Evolutionary conservation across 2,888 invertebrate genomes (phyloP).

Genomic region (Silvanus unidentatus): DNA sequence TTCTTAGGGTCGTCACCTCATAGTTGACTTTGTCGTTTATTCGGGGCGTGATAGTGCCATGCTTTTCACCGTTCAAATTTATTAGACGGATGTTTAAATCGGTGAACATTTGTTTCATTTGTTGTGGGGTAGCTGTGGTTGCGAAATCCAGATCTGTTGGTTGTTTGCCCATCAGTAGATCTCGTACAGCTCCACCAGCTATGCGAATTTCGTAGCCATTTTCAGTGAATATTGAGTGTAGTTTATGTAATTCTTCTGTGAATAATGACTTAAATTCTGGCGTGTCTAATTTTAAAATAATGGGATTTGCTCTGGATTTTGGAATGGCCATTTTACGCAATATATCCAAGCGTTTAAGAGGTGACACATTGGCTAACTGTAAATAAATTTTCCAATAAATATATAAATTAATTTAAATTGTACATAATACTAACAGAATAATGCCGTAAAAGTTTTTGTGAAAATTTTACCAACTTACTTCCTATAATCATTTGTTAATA

Average conservation of each 20-base stretch:
- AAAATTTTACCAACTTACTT: too few species aligned
- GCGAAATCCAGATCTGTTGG: slow-evolving; percentile 97
- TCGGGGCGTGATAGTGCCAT: slow-evolving; percentile 92
- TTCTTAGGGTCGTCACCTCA: slow-evolving; percentile 88
- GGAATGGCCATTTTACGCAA: slow-evolving; percentile 37
- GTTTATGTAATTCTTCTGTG: slow-evolving; percentile 67
- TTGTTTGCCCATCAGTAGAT: slow-evolving; percentile 67
- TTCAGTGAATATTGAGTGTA: slow-evolving; percentile 72
- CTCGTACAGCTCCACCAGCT: slow-evolving; percentile 95
- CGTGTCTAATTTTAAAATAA: slow-evolving; percentile 64
- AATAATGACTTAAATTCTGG: slow-evolving; percentile 74
- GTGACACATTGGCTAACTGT: not conserved
- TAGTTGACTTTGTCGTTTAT: slow-evolving; percentile 93
- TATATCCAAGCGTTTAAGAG: not conserved
- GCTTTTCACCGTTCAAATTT: slow-evolving; percentile 85
- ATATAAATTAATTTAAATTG: too few species aligned
- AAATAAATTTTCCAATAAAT: not conserved
- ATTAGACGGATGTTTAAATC: slow-evolving; percentile 83
- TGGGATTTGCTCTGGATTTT: slow-evolving; percentile 55
- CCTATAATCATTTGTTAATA: too few species aligned
- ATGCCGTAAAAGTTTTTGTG: too few species aligned
- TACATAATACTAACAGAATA: too few species aligned
- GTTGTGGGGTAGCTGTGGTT: slow-evolving; percentile 88
- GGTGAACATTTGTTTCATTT: slow-evolving; percentile 93
- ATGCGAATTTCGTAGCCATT: slow-evolving; percentile 82